Base-by-base conservation (phyloP, 2,888 invertebrate species). In the Ceriagrion tenellum region DNA sequence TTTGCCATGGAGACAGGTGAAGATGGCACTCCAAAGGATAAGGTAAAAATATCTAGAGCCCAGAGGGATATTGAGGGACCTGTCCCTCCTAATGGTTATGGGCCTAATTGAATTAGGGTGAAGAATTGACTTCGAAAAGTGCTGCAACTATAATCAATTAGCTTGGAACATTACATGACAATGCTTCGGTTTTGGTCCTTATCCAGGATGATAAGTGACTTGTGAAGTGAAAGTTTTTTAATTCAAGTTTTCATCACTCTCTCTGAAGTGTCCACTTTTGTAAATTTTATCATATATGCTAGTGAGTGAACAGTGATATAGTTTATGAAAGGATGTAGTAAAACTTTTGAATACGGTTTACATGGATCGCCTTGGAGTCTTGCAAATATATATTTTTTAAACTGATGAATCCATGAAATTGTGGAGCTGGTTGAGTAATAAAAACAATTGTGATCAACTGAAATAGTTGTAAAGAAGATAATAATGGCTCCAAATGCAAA, bases 1-100 rank as follows among this genome's bases (percentile, higher is more conserved):
- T 99, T 99, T 97, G 99, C 99, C 89, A 98, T 99, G 97, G 99
- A 99, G 97, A 98, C 99, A 26, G 99, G 99, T 88, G 99, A 99
- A 96, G 98, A 98, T 96, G 98, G 98, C 96, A 99, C 99, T 95
- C 99, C 99, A 96, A 98, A 99, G 97, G 99, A 99, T 97, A 99
- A 99, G 97, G 98, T 99, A 95, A 99, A 99, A 97, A 99, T 99
- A 97, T 99, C 99, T 81, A 98, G 99, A 96, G 99, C 99, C 95
- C 99, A 99, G 97, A 98, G 99, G 96, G 99, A 99, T 97, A 99
- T 99, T 97, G 99, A 99, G 96, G 98, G 97, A 96, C 97, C 98
- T 95, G 97, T 97, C 91, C 97, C 97, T 96, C 97, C 97, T 8
- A 93, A 93, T 74, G 93, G 93, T 6, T 81, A 95, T 55, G 59